phyloP scores from a whole-genome alignment of 2,113 vertebrate genomes.

The Cygnus atratus region DNA sequence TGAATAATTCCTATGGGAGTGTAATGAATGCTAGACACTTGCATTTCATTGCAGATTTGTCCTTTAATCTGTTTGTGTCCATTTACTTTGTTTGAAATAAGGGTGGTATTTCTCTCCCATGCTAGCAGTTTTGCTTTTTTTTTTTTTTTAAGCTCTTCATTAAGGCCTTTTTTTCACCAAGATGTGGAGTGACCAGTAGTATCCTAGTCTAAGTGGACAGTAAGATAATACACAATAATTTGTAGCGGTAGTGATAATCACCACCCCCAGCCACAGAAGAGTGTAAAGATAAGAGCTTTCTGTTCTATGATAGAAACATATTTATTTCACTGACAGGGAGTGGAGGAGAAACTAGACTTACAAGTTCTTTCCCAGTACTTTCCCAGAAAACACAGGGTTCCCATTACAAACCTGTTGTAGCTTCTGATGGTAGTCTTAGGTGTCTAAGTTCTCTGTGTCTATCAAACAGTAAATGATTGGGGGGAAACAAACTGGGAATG shows the following conservation, averaged over 20 bases:
- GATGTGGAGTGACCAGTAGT: neutral
- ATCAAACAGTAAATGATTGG: neutral
- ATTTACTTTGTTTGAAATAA: neutral
- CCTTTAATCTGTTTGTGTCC: neutral
- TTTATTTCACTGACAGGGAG: constrained; percentile 42
- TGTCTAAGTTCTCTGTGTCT: neutral
- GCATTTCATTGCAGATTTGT: neutral
- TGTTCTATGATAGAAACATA: constrained; percentile 1
- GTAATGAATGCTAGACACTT: neutral
- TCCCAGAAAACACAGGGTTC: neutral
- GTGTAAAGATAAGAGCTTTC: constrained; percentile 26
- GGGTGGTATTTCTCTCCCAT: neutral
- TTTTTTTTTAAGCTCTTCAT: neutral
- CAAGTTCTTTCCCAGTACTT: no score
- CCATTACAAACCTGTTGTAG: neutral
- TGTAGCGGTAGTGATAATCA: constrained; percentile 34
- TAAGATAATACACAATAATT: constrained; percentile 16
- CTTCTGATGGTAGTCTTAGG: neutral
- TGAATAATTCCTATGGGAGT: neutral
- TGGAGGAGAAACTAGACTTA: neutral
- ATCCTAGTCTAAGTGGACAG: neutral
- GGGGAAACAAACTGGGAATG: neutral
- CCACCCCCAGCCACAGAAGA: constrained; percentile 19
- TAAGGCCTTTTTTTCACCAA: neutral
- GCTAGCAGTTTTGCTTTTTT: neutral